Conservation (phyloP, 2,113 vertebrate species). For the Montifringilla adamsi region DNA sequence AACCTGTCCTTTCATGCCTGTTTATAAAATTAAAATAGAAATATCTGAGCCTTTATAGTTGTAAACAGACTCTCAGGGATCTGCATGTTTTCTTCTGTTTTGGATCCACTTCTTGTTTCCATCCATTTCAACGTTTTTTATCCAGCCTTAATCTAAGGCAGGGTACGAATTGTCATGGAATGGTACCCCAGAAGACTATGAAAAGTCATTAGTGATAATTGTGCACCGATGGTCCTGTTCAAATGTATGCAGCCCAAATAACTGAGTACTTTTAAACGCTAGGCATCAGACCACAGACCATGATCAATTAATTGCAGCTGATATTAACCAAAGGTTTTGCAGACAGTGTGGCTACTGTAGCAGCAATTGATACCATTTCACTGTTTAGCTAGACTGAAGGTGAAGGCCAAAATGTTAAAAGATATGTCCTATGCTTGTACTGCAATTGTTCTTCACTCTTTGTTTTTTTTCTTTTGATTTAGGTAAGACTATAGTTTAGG, state of each 20-base stretch:
- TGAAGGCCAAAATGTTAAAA: neutral
- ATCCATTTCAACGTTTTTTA: neutral
- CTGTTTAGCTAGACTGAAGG: neutral
- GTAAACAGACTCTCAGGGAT: neutral
- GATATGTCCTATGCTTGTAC: neutral
- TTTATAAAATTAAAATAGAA: neutral
- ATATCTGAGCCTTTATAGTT: neutral
- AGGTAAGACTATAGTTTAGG: neutral
- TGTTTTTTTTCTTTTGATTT: neutral
- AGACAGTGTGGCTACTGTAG: neutral
- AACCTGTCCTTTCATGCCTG: neutral
- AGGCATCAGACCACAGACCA: neutral
- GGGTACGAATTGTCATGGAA: neutral
- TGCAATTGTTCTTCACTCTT: neutral
- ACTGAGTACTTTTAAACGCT: neutral
- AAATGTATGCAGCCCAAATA: neutral
- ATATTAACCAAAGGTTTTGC: neutral
- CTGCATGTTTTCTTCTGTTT: neutral
- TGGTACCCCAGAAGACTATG: neutral
- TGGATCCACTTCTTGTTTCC: neutral
- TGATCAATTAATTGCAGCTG: neutral
- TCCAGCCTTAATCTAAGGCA: neutral
- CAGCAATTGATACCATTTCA: neutral
- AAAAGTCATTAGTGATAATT: neutral
- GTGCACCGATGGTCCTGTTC: neutral